phyloP scores from a whole-genome alignment of 2,113 vertebrate species.

The Scomber scombrus region DNA sequence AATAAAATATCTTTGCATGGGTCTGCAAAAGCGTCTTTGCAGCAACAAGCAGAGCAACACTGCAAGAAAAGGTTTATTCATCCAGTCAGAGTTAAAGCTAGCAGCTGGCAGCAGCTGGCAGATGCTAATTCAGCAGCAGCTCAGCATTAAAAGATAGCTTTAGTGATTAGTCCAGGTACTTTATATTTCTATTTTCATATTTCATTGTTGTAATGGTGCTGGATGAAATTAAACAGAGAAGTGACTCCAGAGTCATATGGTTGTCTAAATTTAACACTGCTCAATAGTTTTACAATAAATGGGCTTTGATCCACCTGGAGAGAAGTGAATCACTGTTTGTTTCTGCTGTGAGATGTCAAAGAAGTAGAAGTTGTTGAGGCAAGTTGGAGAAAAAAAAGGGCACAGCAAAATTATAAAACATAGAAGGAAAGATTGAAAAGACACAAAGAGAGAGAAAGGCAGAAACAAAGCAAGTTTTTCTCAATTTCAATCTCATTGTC shows the following conservation, averaged over 20 bases:
- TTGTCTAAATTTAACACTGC: conserved; percentile 29
- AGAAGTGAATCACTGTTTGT: conserved; percentile 15
- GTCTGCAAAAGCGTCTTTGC: not conserved
- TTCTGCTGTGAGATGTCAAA: conserved; percentile 32
- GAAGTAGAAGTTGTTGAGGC: conserved; percentile 50
- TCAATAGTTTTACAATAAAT: conserved; percentile 44
- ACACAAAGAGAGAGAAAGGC: not conserved
- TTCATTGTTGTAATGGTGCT: not conserved
- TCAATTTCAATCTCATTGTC: conserved; percentile 18
- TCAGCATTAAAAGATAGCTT: not conserved
- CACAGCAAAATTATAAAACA: conserved; percentile 12
- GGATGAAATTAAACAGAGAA: conserved; percentile 18
- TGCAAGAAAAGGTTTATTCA: not conserved
- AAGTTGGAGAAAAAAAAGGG: conserved; percentile 37
- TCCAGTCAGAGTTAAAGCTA: not conserved
- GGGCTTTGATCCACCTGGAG: conserved; percentile 31
- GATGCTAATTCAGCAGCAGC: not conserved
- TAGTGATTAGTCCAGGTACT: not conserved
- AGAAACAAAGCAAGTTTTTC: conserved; percentile 1
- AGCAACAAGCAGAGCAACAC: not conserved
- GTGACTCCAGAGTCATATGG: conserved; percentile 10
- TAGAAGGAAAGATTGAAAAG: not conserved
- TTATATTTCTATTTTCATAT: not conserved
- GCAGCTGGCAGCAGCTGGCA: conserved; percentile 1
- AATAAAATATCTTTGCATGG: too few species aligned